phyloP scores from a whole-genome alignment of 2,797 vertebrate genomes.

The Austrolebias charrua region DNA sequence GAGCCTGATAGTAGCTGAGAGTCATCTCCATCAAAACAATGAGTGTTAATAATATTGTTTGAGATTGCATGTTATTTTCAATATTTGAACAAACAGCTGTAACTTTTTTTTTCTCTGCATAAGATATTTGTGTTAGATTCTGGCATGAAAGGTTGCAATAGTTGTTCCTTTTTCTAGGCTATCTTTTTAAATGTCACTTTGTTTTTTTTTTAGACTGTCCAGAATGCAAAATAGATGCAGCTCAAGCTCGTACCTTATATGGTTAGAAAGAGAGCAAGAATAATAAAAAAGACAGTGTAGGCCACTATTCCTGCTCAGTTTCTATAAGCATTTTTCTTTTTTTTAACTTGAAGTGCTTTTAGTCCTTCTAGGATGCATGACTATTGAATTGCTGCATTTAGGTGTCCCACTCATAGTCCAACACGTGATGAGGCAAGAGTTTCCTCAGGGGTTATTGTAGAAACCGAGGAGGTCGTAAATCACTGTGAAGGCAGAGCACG shows the following conservation, averaged over 20 bases:
- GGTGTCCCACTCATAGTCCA: constrained; percentile 16
- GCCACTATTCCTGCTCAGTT: constrained; percentile 26
- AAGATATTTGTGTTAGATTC: too few relatives aligned
- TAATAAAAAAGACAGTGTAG: neutral
- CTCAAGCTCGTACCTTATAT: neutral
- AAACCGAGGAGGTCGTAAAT: constrained; percentile 59
- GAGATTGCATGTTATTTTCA: too few relatives aligned
- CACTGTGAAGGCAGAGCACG: constrained; percentile 54
- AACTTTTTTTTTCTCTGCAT: too few relatives aligned
- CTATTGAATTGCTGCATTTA: constrained; percentile 28
- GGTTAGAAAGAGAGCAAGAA: constrained; percentile 8
- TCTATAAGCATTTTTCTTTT: constrained; percentile 29
- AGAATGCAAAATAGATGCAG: neutral
- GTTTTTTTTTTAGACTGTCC: too few relatives aligned
- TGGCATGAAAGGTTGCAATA: too few relatives aligned
- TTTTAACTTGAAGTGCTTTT: constrained; percentile 18
- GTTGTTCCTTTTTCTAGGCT: too few relatives aligned
- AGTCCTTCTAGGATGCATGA: neutral
- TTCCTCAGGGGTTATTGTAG: constrained; percentile 32
- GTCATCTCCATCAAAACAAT: too few relatives aligned
- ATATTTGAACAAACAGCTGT: too few relatives aligned
- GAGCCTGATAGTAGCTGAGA: too few relatives aligned
- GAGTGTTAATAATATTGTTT: too few relatives aligned
- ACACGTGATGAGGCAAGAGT: constrained; percentile 10
- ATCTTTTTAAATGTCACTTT: too few relatives aligned